Conservation (phyloP, 2,888 invertebrate genomes). For the Stenotaenia linearis region DNA sequence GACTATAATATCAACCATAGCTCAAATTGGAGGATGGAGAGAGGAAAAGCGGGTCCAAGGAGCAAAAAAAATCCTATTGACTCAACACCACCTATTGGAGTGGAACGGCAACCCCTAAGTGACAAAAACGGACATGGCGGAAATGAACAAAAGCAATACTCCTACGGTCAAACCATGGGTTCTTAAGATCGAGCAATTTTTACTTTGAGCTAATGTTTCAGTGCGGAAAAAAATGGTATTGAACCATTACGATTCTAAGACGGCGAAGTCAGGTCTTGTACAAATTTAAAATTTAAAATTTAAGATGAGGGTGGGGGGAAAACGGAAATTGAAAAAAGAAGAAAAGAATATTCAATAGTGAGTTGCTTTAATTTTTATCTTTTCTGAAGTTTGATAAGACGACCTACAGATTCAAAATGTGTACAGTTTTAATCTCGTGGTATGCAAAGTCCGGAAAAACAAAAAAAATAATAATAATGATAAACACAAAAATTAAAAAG, state of each 20-base stretch:
- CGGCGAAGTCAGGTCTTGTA: not conserved
- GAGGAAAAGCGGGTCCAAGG: not conserved
- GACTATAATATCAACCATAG: conserved; percentile 5
- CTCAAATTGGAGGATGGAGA: conserved; percentile 21
- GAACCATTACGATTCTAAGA: too few relatives aligned
- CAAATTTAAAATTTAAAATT: not conserved
- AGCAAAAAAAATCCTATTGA: not conserved
- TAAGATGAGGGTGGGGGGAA: too few relatives aligned
- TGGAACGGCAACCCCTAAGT: conserved; percentile 7
- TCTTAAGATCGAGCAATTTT: not conserved
- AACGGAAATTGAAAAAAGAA: not conserved
- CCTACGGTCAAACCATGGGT: not conserved
- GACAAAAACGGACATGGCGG: conserved; percentile 12
- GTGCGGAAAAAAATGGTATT: not conserved
- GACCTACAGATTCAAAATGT: not conserved
- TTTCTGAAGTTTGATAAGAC: not conserved
- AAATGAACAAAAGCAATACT: conserved; percentile 19
- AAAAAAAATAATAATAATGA: not conserved
- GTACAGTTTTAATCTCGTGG: not conserved
- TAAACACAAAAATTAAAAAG: not conserved
- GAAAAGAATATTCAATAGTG: not conserved
- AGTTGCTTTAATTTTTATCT: not conserved
- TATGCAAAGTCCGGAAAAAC: not conserved
- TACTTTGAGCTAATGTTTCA: not conserved
- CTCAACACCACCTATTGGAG: conserved; percentile 12